Base-by-base conservation (phyloP, 2,888 invertebrate species). In the Nycteola revayana region DNA sequence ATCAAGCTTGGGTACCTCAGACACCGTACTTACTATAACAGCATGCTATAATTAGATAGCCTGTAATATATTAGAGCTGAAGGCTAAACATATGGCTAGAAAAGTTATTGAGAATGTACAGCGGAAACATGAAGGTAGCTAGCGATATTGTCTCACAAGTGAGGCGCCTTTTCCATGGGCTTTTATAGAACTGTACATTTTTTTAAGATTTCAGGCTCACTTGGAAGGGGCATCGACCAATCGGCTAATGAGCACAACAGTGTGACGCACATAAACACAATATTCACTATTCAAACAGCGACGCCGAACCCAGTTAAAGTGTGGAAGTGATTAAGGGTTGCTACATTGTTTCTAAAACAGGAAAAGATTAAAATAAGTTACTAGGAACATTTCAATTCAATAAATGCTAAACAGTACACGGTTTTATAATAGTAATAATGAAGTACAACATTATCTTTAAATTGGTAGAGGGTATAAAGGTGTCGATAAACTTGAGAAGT, bases 261-360 rank as follows among this genome's bases (percentile, higher is more conserved):
- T 84, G 86, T 84, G 85, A 85, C 87, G 87, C 87, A 86, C 86
- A 87, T 78, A 79, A 79, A 86, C 79, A 87, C 85, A 82, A 84
- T 82, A 81, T 74, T 67, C 69, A 78, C 84, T 85, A 83, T 72
- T 73, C 63, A 71, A 78, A 75, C 70, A 69, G 66, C 74, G 74
- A 42, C 78, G 74, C 73, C 74, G 75, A 69, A 69, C 79, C 76
- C 75, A 54, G 50, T 68, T 67, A 66, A 69, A 72, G 66, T 63
- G 71, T 69, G 73, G 72, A n/a, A 48, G 40, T 51, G 23, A 9
- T 28, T 10, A 9, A 25, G 24, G 24, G n/a, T n/a, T n/a, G n/a
- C n/a, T n/a, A n/a, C n/a, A n/a, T n/a, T n/a, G 14, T 14, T 14
- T 5, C 14, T 14, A 14, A 5, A 14, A 14, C 14, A 14, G 2